These are phyloP conservation scores for Anticlea derivata DNA, from an alignment of 2,888 invertebrate genomes.

Conservation along the genomic window DNA sequence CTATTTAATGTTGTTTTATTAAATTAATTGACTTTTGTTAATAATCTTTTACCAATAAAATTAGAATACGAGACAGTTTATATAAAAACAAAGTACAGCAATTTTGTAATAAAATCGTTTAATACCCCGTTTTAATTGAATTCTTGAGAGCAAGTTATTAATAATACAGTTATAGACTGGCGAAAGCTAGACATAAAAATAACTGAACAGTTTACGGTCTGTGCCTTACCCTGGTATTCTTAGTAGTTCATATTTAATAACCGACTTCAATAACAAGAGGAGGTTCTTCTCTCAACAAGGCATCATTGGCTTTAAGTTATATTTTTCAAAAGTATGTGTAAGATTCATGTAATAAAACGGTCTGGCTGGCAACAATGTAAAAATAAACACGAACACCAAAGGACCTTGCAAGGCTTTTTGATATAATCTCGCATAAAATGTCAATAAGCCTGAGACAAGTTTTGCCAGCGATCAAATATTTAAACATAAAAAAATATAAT, in stretches of 20 bases:
- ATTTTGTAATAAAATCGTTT: no score
- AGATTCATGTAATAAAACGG: constrained; percentile 2
- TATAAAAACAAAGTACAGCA: no score
- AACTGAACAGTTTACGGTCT: constrained; percentile 27
- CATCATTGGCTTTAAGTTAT: no score
- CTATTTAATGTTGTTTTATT: no score
- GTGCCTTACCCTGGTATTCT: background rate
- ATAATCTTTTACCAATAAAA: no score
- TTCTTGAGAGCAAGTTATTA: constrained; percentile 10
- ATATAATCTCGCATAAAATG: constrained; percentile 24
- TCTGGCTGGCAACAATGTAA: constrained; percentile 13
- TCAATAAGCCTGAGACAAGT: constrained; percentile 23
- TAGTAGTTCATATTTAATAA: background rate
- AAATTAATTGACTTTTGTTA: no score
- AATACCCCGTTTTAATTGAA: constrained; percentile 20
- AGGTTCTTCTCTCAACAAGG: no score
- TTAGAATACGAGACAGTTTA: no score
- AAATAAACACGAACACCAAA: constrained; percentile 22
- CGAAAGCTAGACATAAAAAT: constrained; percentile 23
- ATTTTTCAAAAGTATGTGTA: no score
- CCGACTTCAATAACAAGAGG: no score
- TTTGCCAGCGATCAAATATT: constrained; percentile 12
- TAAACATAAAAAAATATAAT: constrained; percentile 1
- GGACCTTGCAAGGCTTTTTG: constrained; percentile 31
- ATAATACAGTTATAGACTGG: constrained; percentile 18